Percentiles rank a stretch among this genome's conserved stretches.
Conservation (phyloP, 2,888 invertebrate genomes). For the Tigriopus californicus region DNA sequence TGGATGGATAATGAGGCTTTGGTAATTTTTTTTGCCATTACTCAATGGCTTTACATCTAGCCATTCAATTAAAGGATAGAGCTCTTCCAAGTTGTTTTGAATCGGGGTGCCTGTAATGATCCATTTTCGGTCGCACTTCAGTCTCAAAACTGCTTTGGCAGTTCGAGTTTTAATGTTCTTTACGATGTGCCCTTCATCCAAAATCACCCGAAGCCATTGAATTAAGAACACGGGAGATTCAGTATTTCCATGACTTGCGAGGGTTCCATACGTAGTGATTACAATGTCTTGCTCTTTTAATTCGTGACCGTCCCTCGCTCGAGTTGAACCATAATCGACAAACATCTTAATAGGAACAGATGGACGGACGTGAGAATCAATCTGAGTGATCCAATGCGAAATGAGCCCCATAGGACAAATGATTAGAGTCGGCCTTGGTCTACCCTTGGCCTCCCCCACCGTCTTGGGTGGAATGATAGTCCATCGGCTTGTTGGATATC, state of each 20-base stretch:
- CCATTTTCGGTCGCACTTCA: constrained; percentile 9
- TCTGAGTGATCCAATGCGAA: not conserved
- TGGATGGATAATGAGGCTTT: not conserved
- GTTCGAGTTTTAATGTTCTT: not conserved
- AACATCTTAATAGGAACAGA: not conserved
- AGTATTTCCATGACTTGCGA: not conserved
- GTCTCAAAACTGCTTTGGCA: not conserved
- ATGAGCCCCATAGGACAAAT: not conserved
- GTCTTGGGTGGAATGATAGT: not conserved
- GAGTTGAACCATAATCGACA: not conserved
- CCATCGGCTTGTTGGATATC: too few species aligned
- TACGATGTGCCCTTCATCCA: constrained; percentile 9
- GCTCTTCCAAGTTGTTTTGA: constrained; percentile 14
- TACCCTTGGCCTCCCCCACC: too few species aligned
- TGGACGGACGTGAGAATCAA: not conserved
- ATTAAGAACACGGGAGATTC: not conserved
- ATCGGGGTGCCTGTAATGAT: constrained; percentile 16
- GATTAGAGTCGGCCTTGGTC: not conserved
- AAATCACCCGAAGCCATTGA: constrained; percentile 6
- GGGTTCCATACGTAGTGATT: constrained; percentile 15
- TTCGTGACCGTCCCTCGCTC: not conserved
- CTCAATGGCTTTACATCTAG: not conserved
- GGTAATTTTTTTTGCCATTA: not conserved
- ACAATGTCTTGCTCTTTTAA: constrained; percentile 11
- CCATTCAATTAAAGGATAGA: constrained; percentile 13